phyloP scores from a whole-genome alignment of 2,888 invertebrate species.

The Metacarcinus magister region DNA sequence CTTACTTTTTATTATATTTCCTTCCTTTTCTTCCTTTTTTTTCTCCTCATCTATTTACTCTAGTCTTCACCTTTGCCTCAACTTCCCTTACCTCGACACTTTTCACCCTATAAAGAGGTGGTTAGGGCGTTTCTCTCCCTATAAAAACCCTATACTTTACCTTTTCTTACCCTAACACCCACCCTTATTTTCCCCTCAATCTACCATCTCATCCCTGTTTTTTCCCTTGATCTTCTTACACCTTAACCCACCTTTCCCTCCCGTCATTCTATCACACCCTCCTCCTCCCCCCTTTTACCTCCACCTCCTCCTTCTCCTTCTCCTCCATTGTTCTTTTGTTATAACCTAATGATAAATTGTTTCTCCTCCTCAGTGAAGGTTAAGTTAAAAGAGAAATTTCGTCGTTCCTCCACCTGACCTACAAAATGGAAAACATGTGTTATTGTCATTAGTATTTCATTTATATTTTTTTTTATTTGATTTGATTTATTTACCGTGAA shows the following conservation, averaged over 20 bases:
- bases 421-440: not conserved
- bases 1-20: not conserved
- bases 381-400: not conserved
- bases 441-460: not conserved
- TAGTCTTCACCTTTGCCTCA: no score
- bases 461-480: not conserved
- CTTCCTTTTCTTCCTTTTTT: not conserved
- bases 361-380: not conserved
- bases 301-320: not conserved
- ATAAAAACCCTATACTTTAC: not conserved
- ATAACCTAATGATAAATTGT: constrained; percentile 34
- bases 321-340: constrained; percentile 29
- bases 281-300: not conserved
- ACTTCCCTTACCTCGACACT: no score
- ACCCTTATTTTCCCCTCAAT: not conserved
- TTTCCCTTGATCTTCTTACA: not conserved
- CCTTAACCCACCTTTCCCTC: not conserved
- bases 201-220: not conserved
- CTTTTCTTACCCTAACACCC: not conserved
- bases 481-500: not conserved
- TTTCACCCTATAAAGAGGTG: not conserved
- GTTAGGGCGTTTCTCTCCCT: not conserved
- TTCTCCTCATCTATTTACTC: not conserved
- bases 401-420: not conserved
- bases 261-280: not conserved